phyloP scores from a whole-genome alignment of 2,113 vertebrate species.

The Lophotis ruficrista region DNA sequence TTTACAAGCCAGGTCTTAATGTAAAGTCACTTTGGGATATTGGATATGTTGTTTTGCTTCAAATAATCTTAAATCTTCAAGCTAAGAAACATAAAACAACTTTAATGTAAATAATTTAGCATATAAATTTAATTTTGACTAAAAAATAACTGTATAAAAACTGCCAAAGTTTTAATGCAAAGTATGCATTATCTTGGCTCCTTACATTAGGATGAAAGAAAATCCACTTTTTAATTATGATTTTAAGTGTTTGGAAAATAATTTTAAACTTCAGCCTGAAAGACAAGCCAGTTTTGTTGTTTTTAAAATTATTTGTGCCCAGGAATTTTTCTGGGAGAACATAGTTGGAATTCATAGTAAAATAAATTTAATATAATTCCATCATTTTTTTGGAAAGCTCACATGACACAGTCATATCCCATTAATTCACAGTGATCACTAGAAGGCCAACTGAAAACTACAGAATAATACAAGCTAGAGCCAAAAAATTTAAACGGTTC shows the following conservation, averaged over 20 bases:
- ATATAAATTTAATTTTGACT: slow-evolving; percentile 37
- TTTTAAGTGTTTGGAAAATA: slow-evolving; percentile 47
- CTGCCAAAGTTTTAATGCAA: not conserved
- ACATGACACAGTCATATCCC: slow-evolving; percentile 54
- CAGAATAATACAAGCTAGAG: slow-evolving; percentile 48
- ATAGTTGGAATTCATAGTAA: slow-evolving; percentile 61
- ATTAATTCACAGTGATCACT: slow-evolving; percentile 61
- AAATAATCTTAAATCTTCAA: slow-evolving; percentile 7
- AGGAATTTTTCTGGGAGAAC: slow-evolving; percentile 55
- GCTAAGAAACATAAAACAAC: slow-evolving; percentile 34
- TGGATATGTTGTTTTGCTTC: slow-evolving; percentile 33
- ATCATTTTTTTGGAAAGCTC: slow-evolving; percentile 51
- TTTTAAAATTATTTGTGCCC: slow-evolving; percentile 58
- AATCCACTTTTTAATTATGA: slow-evolving; percentile 19
- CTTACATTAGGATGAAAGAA: slow-evolving; percentile 18
- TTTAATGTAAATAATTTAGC: slow-evolving; percentile 10
- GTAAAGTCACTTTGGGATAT: not conserved
- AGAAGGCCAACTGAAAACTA: slow-evolving; percentile 58
- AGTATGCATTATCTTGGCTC: slow-evolving; percentile 27
- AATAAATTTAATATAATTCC: slow-evolving; percentile 65
- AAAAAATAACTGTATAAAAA: not conserved
- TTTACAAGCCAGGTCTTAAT: not conserved
- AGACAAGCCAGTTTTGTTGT: slow-evolving; percentile 37
- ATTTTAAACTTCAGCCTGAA: slow-evolving; percentile 8
- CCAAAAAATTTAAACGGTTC: slow-evolving; percentile 53